A percentile compares a stretch with the other conserved stretches of the same genome.
Evolutionary conservation across 1,140 invertebrate species (phyloP).

Genomic region (Acyrthosiphon pisum): DNA sequence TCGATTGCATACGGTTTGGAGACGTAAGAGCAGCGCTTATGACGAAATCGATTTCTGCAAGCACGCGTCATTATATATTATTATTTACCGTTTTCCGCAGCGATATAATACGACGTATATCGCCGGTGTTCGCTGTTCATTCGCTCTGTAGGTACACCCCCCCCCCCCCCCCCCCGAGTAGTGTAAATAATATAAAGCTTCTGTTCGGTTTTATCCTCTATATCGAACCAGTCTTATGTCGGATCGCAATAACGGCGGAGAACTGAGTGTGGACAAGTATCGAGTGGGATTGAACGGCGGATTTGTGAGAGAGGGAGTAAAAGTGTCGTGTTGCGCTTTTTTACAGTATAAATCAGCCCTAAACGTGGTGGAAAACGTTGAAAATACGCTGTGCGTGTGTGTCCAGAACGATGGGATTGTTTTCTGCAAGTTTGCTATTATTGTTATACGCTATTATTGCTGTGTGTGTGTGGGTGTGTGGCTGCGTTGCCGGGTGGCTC

Average conservation of each 20-base stretch:
- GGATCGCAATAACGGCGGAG: neutral
- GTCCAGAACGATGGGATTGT: conserved; percentile 11
- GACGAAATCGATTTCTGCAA: neutral
- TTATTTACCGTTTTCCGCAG: neutral
- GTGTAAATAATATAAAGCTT: conserved; percentile 7
- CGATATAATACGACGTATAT: neutral
- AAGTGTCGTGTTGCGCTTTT: conserved; percentile 31
- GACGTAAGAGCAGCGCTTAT: neutral
- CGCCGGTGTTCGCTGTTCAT: too few species aligned
- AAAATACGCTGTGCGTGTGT: neutral
- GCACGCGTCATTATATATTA: neutral
- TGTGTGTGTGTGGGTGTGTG: neutral
- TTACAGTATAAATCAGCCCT: conserved; percentile 11
- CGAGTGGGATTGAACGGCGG: neutral
- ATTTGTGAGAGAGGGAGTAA: neutral
- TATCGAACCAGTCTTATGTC: neutral
- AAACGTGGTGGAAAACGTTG: neutral
- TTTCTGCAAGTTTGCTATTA: conserved; percentile 41
- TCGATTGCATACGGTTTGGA: neutral
- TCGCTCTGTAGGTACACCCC: too few species aligned
- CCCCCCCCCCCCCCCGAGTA: neutral
- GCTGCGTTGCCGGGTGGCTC: neutral
- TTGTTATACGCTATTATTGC: conserved; percentile 7
- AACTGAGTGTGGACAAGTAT: conserved; percentile 13
- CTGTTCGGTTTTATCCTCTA: neutral